Base-by-base conservation (phyloP, 2,888 invertebrate genomes). In the Mesoligia furuncula region DNA sequence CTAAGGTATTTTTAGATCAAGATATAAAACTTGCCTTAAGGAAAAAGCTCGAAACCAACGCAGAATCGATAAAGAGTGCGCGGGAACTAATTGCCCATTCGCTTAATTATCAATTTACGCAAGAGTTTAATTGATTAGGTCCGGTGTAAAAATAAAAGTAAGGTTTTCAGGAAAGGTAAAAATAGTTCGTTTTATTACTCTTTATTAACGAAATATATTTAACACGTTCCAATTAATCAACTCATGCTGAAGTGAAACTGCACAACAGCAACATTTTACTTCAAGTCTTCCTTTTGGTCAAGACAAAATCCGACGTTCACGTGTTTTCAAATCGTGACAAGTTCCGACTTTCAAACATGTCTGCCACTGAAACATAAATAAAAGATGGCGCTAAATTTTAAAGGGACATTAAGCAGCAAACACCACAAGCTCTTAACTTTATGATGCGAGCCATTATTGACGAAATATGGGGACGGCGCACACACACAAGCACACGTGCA, bases 401-500 rank as follows among this genome's bases (percentile, higher is more conserved):
- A 54, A 84, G 73, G 73, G 62, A n/a, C 75, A 84, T 86, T 83
- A 83, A 83, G 64, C 66, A 86, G 67, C 75, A 61, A 74, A 85
- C 85, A 83, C 74, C 67, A 45, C 73, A 75, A 78, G 71, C 84
- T 81, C 84, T 85, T 86, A 81, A 82, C 54, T 85, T 89, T 83
- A 89, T 79, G 82, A 81, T 73, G 72, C 62, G 42, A 83, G 54
- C 75, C 79, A 79, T 80, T 85, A 85, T 79, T 82, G 83, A 81
- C 85, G 79, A 90, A 87, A 88, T 87, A 87, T 87, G 83, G 72
- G 65, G 57, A 57, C 62, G 67, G 31, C 64, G 73, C 77, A 75
- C 81, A 75, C 77, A 81, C 88, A 90, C 90, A 89, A 85, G 90
- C 87, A 89, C 90, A 91, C 90, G 92, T 93, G 92, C 83, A 86